A percentile compares a stretch with the other conserved stretches of the same genome.
These are phyloP conservation scores for Sicus ferrugineus DNA, from an alignment of 2,888 invertebrate genomes.

Conservation along the genomic window DNA sequence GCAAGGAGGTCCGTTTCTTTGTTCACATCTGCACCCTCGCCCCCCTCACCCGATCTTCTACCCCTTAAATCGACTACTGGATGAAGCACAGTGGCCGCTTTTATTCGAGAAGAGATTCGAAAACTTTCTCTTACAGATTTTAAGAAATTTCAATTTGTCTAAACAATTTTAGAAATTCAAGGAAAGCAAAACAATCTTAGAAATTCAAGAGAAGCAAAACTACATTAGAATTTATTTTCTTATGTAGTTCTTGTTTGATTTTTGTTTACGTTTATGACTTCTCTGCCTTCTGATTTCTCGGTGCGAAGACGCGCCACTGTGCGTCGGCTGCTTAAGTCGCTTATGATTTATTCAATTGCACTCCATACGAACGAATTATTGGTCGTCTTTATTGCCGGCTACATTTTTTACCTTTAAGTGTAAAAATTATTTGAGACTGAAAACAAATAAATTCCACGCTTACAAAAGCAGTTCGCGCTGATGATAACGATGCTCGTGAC, in stretches of 20 bases:
- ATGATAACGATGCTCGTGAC: background rate
- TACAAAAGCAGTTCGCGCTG: background rate
- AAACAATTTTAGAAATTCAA: too few species aligned
- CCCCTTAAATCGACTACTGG: too few species aligned
- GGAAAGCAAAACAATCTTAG: too few species aligned
- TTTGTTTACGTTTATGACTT: background rate
- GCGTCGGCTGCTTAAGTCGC: background rate
- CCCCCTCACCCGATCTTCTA: too few species aligned
- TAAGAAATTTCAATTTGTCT: too few species aligned
- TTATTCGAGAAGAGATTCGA: too few species aligned
- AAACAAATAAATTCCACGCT: slow-evolving; percentile 20
- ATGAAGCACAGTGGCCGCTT: too few species aligned
- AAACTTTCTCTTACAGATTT: too few species aligned
- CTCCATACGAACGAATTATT: slow-evolving; percentile 23
- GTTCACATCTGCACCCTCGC: too few species aligned
- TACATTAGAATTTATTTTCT: too few species aligned
- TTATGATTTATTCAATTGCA: slow-evolving; percentile 23
- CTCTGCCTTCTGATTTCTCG: background rate
- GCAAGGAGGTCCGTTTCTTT: too few species aligned
- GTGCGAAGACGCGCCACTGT: too few species aligned
- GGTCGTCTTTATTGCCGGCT: slow-evolving; percentile 1
- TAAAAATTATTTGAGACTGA: slow-evolving; percentile 23
- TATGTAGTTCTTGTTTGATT: background rate
- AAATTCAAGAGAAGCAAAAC: background rate
- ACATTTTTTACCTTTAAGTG: slow-evolving; percentile 23